Conservation (phyloP, 1,140 invertebrate genomes). For the Drosophila oshimai region DNA sequence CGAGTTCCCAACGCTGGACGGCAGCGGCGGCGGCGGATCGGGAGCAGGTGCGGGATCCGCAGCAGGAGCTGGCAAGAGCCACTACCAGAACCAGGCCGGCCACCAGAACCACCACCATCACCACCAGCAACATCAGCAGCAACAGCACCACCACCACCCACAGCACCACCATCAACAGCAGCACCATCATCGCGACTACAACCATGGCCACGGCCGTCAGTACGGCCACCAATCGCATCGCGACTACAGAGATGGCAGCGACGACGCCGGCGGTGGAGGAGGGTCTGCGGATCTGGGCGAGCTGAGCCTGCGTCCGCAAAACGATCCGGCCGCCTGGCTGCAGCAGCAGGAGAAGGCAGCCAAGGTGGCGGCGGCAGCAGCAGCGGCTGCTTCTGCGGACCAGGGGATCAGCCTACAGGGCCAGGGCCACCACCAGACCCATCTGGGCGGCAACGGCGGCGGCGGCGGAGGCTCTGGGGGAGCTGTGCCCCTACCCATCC, state of each 20-base stretch:
- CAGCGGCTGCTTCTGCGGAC: conserved; percentile 54
- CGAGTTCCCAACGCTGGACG: conserved; percentile 91
- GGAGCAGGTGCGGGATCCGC: conserved; percentile 16
- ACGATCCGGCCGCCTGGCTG: conserved; percentile 78
- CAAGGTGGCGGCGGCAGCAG: conserved; percentile 72
- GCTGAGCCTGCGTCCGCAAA: conserved; percentile 78
- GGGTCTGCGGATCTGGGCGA: conserved; percentile 49
- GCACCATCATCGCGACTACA: conserved; percentile 68
- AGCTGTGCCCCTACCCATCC: conserved; percentile 82
- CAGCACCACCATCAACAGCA: conserved; percentile 64
- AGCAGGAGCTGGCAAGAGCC: conserved; percentile 26
- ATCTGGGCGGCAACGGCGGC: conserved; percentile 36
- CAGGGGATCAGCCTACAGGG: conserved; percentile 82
- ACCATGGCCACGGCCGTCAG: conserved; percentile 52
- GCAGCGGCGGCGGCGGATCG: conserved; percentile 74
- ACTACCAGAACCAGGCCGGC: conserved; percentile 45
- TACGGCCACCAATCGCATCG: conserved; percentile 65
- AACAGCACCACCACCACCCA: conserved; percentile 46
- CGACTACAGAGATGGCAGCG: conserved; percentile 72
- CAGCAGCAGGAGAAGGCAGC: conserved; percentile 81
- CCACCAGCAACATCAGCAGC: conserved; percentile 57
- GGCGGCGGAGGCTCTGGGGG: conserved; percentile 48
- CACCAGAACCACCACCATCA: conserved; percentile 65
- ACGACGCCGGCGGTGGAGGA: conserved; percentile 55
- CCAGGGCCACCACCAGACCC: conserved; percentile 81